Evolutionary conservation across 2,888 invertebrate genomes (phyloP).

Genomic region (Drosophila parthenogenetica): DNA sequence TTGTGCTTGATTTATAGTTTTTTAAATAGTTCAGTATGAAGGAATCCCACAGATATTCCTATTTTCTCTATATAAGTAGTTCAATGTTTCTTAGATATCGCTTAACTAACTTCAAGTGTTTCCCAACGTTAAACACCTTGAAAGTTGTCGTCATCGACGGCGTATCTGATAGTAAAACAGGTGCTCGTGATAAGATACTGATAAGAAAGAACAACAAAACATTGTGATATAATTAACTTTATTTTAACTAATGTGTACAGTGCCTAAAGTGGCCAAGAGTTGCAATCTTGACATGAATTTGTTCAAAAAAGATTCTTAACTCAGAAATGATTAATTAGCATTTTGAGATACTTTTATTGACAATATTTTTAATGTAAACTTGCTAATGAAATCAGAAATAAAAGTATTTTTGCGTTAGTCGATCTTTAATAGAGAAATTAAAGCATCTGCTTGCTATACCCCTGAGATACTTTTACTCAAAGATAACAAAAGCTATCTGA

Average conservation of each 20-base stretch:
- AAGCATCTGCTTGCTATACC: too few species aligned
- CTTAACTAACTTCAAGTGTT: slow-evolving; percentile 18
- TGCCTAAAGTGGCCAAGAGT: background rate
- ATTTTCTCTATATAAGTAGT: background rate
- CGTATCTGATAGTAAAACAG: slow-evolving; percentile 41
- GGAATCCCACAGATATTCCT: background rate
- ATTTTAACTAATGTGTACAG: slow-evolving; percentile 28
- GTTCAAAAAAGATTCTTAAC: background rate
- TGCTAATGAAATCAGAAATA: too few species aligned
- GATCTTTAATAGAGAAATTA: too few species aligned
- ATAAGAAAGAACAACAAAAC: slow-evolving; percentile 12
- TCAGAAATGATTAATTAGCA: background rate
- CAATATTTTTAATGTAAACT: too few species aligned
- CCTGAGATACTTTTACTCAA: background rate
- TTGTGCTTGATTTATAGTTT: background rate
- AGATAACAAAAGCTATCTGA: too few species aligned
- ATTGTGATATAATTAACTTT: slow-evolving; percentile 4
- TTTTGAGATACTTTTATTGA: background rate
- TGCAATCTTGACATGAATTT: slow-evolving; percentile 3
- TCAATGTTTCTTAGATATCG: slow-evolving; percentile 24
- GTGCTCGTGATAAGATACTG: slow-evolving; percentile 50
- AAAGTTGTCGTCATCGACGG: slow-evolving; percentile 15
- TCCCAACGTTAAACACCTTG: slow-evolving; percentile 34
- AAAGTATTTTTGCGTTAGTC: too few species aligned
- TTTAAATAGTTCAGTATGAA: background rate